phyloP scores from a whole-genome alignment of 2,888 invertebrate genomes.

The Caenorhabditis sp. region DNA sequence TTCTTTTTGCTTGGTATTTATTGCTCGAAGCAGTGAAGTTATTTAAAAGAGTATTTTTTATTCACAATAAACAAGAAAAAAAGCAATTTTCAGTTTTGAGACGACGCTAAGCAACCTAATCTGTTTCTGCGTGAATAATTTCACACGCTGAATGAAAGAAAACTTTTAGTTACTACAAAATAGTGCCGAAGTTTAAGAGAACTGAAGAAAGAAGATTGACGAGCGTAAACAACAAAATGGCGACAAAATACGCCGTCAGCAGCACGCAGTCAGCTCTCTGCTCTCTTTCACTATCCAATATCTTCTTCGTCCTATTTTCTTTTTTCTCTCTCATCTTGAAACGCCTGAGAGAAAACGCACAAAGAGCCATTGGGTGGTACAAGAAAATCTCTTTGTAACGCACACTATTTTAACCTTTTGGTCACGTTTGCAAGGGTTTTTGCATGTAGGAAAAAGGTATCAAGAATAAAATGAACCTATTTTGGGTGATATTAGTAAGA shows the following conservation, averaged over 20 bases:
- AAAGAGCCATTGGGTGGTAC: constrained; percentile 41
- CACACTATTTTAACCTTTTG: constrained; percentile 28
- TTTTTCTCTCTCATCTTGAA: constrained; percentile 21
- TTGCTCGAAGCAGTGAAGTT: too few relatives aligned
- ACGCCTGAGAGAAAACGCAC: constrained; percentile 57
- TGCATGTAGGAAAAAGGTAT: too few relatives aligned
- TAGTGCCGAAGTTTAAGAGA: neutral
- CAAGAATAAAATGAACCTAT: too few relatives aligned
- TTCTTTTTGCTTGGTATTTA: too few relatives aligned
- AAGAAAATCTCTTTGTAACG: constrained; percentile 35
- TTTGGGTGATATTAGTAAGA: too few relatives aligned
- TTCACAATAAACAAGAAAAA: neutral
- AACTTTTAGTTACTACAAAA: constrained; percentile 15
- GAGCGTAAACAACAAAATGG: constrained; percentile 60
- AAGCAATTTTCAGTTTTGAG: neutral
- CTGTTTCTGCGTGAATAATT: constrained; percentile 35
- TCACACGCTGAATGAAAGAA: constrained; percentile 14
- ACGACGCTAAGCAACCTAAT: neutral
- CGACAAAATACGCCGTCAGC: constrained; percentile 59
- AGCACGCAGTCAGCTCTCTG: constrained; percentile 56
- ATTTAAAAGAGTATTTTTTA: too few relatives aligned
- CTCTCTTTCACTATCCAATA: constrained; percentile 35
- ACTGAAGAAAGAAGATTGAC: constrained; percentile 25
- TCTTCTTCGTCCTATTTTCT: constrained; percentile 14
- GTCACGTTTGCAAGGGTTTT: neutral